Evolutionary conservation across 2,888 invertebrate species (phyloP), one percentile per base, ranked within the genome.

Genomic region (Eristalis tenax): DNA sequence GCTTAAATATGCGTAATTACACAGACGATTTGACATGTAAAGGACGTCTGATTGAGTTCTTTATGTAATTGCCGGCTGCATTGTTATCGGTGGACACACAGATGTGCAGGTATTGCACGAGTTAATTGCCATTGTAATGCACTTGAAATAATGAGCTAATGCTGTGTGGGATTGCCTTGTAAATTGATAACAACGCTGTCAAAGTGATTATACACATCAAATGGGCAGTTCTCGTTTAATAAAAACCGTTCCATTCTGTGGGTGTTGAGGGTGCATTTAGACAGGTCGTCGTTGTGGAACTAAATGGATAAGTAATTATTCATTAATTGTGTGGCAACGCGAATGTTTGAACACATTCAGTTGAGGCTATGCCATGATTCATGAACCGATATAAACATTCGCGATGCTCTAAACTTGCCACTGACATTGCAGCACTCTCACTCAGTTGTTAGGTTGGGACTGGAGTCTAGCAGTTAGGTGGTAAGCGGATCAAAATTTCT

Each of bases 41-140:
- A 43, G 40, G n/a, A n/a, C n/a, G 50, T 50, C 28, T 50, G 32
- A 56, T 35, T 69, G 69, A 32, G 22, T 68, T 59, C 38, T 74
- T 65, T 65, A 65, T 59, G 57, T 38, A 75, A 57, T 65, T 66
- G 26, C 18, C 18, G 15, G 13, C 38, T 66, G 66, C 57, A 75
- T 75, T 66, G 63, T 74, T 65, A 64, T 65, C 64, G 40, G 18
- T 40, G 11, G 26, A n/a, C 26, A 18, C n/a, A 26, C 38, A 18
- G 57, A 75, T 75, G 50, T 26, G 28, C 65, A 28, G 65, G 65
- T 75, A 68, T 11, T 35, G 15, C 22, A 32, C 32, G 23, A 11
- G 28, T 28, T 75, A 75, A 75, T 75, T 75, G 66, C 8, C 38
- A 22, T 66, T 66, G 40, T 66, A n/a, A 10, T 38, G 23, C 18